Base-by-base conservation (phyloP, 2,888 invertebrate genomes). In the Drosophila demipolita region DNA sequence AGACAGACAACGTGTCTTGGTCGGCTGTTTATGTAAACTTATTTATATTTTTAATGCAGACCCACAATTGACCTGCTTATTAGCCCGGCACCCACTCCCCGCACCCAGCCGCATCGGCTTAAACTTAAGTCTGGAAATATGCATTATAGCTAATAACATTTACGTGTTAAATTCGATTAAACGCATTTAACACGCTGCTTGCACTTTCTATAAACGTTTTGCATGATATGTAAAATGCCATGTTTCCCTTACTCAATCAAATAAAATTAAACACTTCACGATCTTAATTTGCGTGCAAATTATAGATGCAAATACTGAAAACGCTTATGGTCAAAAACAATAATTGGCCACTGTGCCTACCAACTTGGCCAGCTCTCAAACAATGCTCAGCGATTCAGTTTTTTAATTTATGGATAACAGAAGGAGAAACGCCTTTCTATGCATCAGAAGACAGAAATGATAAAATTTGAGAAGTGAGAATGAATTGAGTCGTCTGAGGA, bases 21-120 rank as follows among this genome's bases (percentile, higher is more conserved):
- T 65, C 64, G 50, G 29, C n/a, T 23, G 75, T 59, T 53, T 54
- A 54, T 64, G 33, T 29, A 12, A 66, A 45, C 35, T 71, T 61
- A 57, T 72, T 49, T 60, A 50, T 60, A 62, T 80, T 80, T 82
- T 82, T 79, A 62, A 70, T 86, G 80, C 83, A 77, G 72, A 69
- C 70, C 69, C 73, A 64, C 87, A 81, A 77, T 72, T 87, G 87
- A 89, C 87, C 87, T 67, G 87, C 90, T 90, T 90, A 82, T 82
- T 73, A 75, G 83, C 75, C 72, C 69, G 60, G 58, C 15, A 23
- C 62, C 60, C 78, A 52, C 38, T 26, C 20, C 48, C n/a, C 59
- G 32, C 26, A 11, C 11, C 29, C 11, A 11, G 9, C 29, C 17
- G n/a, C 50, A 50, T 50, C 17, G 20, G 8, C 20, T 45, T 23